phyloP scores from a whole-genome alignment of 2,888 invertebrate species.

The Leptodirus hochenwartii region DNA sequence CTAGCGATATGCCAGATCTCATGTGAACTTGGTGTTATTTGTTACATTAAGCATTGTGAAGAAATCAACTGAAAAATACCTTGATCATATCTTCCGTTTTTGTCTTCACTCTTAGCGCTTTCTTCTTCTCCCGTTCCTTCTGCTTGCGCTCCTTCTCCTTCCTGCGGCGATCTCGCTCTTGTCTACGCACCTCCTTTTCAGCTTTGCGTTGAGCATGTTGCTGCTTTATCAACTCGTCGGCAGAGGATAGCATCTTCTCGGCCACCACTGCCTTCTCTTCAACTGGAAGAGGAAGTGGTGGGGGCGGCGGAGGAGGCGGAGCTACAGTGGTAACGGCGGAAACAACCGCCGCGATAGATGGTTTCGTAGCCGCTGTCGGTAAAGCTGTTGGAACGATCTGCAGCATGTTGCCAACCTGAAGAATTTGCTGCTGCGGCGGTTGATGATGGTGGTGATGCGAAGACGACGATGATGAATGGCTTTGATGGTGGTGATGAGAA shows the following conservation, averaged over 20 bases:
- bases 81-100: slow-evolving; percentile 28
- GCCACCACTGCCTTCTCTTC: slow-evolving; percentile 3
- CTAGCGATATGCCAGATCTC: too few species aligned
- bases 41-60: too few species aligned
- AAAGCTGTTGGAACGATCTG: slow-evolving; percentile 36
- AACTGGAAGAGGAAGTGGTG: slow-evolving; percentile 2
- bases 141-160: slow-evolving; percentile 24
- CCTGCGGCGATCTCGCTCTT: slow-evolving; percentile 23
- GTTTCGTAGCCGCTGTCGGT: slow-evolving; percentile 5
- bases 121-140: slow-evolving; percentile 23
- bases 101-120: slow-evolving; percentile 22
- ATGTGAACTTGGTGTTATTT: too few species aligned
- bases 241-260: slow-evolving; percentile 10
- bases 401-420: slow-evolving; percentile 39
- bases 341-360: slow-evolving; percentile 4
- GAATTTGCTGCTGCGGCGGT: slow-evolving; percentile 19
- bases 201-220: slow-evolving; percentile 22
- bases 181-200: slow-evolving; percentile 22
- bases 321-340: too few species aligned
- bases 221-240: slow-evolving; percentile 20
- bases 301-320: slow-evolving; percentile 1
- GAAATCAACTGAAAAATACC: slow-evolving; percentile 18
- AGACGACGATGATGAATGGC: too few species aligned
- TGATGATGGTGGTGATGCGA: too few species aligned
- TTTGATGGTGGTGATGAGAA: too few species aligned